Evolutionary conservation across 2,797 vertebrate species (phyloP).

Genomic region (Rallus crepitans): DNA sequence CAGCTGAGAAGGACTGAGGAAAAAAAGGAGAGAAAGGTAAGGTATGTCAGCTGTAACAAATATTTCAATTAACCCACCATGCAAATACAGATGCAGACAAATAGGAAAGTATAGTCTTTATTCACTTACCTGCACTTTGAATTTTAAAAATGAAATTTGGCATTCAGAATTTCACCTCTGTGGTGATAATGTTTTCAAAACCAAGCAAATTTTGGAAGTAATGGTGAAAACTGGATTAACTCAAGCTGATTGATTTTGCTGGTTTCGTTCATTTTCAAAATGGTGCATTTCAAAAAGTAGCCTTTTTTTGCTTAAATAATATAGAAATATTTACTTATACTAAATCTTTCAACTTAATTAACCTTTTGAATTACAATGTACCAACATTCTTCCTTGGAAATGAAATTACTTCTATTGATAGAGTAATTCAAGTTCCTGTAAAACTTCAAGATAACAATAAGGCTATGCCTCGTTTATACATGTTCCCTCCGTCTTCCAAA

Average conservation of each 20-base stretch:
- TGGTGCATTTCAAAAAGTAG: slow-evolving; percentile 17
- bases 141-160: slow-evolving; percentile 58
- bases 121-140: background rate
- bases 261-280: slow-evolving; percentile 59
- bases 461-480: background rate
- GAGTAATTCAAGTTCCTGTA: background rate
- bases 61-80: background rate
- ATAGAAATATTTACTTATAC: background rate
- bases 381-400: background rate
- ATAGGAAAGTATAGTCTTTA: background rate
- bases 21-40: background rate
- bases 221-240: slow-evolving; percentile 44
- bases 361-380: background rate
- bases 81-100: background rate
- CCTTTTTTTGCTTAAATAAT: slow-evolving; percentile 45
- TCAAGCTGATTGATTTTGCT: slow-evolving; percentile 44
- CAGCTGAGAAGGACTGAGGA: background rate
- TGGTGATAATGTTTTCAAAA: slow-evolving; percentile 38
- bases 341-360: slow-evolving; percentile 21
- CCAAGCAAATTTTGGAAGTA: slow-evolving; percentile 40
- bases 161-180: slow-evolving; percentile 1
- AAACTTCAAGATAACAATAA: background rate
- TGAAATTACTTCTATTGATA: background rate
- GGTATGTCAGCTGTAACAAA: background rate
- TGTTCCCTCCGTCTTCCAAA: background rate